These are phyloP conservation scores for Metalampra italica DNA, from an alignment of 2,888 invertebrate species.

Conservation along the genomic window DNA sequence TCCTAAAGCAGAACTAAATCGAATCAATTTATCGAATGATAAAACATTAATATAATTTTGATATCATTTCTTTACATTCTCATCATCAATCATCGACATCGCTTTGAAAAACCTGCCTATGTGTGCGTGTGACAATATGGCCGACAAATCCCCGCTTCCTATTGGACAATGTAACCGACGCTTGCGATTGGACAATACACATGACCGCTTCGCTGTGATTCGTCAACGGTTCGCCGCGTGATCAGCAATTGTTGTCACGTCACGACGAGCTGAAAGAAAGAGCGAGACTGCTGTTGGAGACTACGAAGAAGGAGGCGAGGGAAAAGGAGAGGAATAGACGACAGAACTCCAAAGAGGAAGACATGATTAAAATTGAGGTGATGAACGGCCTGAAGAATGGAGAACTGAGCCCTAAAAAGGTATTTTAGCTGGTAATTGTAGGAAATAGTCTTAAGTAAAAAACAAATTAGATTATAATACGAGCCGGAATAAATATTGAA, in stretches of 20 bases:
- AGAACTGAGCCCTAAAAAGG: slow-evolving; percentile 63
- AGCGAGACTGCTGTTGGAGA: slow-evolving; percentile 89
- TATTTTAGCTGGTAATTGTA: slow-evolving; percentile 31
- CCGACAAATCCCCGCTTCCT: slow-evolving; percentile 19
- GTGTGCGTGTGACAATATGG: slow-evolving; percentile 46
- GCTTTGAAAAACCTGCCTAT: slow-evolving; percentile 42
- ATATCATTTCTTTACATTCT: slow-evolving; percentile 44
- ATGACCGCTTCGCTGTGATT: slow-evolving; percentile 21
- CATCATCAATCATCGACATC: slow-evolving; percentile 33
- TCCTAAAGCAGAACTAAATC: too few relatives aligned
- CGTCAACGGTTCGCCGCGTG: slow-evolving; percentile 11
- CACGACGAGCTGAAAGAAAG: slow-evolving; percentile 91
- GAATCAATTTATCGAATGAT: neutral
- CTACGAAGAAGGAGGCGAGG: slow-evolving; percentile 83
- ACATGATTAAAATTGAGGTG: slow-evolving; percentile 85
- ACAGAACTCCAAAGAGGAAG: slow-evolving; percentile 67
- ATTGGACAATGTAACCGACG: slow-evolving; percentile 33
- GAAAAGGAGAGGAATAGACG: slow-evolving; percentile 57
- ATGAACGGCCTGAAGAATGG: slow-evolving; percentile 55
- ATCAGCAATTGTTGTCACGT: slow-evolving; percentile 85
- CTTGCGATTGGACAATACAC: slow-evolving; percentile 36
- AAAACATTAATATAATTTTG: neutral
- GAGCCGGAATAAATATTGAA: too few relatives aligned
- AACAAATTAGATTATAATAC: neutral
- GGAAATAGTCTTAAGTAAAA: slow-evolving; percentile 5